Evolutionary conservation across 2,113 vertebrate species (phyloP), one percentile per base, ranked within the genome.

Genomic region (Tricholaema leucomelas): DNA sequence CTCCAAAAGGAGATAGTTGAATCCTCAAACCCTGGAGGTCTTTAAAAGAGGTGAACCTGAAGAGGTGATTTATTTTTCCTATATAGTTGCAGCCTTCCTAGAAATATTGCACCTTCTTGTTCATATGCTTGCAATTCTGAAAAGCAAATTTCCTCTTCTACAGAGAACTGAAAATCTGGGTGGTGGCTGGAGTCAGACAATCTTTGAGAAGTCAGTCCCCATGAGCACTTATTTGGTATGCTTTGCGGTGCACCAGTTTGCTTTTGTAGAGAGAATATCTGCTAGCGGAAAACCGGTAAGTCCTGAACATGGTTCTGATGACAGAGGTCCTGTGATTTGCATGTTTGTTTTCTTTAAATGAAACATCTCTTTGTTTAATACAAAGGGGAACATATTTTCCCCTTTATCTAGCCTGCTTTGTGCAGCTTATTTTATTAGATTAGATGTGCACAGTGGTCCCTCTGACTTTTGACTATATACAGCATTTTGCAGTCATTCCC

Each of bases 211-310:
- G 84, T 99, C 99, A 6, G 97, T 99, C 72, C 98, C 97, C 38
- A 99, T 99, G 99, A 99, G 99, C 87, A 99, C 99, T 36, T 99
- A 99, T 87, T 95, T 99, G 95, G 99, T 99, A 28, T 99, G 99
- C 94, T 99, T 99, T 92, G 99, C 98, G 1, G 98, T 99, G 56
- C 99, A 99, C 92, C 98, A 98, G 71, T 99, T 99, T 91, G 0
- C 0, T 0, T 82, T 3, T 17, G 48, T 97, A 75, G 86, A 97
- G 78, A 97, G 75, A 89, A 75, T 0, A 0, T 99, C 99, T 0
- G 44, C 38, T 0, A 76, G 60, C 8, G 98, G 98, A 67, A 97
- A 98, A 93, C 98, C 98, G 36, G 98, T 98, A 97, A 98, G 98
- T 98, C 75, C 15, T 64, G 27, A 82, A 64, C 1, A 1, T 7